Base-by-base conservation (phyloP, 2,113 vertebrate genomes). In the Malurus cyaneus region DNA sequence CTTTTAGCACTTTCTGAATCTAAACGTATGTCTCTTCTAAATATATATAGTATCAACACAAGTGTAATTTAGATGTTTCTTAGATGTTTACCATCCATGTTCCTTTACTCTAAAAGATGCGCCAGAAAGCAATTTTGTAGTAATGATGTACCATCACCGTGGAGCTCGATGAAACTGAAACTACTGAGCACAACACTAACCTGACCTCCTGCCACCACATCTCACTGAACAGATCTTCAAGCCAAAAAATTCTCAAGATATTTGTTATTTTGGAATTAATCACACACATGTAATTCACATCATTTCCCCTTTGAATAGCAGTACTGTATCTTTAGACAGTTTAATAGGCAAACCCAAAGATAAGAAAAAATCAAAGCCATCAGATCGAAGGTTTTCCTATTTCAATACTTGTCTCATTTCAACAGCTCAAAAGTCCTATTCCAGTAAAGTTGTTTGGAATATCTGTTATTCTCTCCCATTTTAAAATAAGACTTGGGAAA, bases 121-220 rank as follows among this genome's bases (percentile, higher is more conserved):
- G 66, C 16, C 16, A 39, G 25, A 69, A 57, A 53, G 29, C 34
- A 54, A 54, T 25, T 80, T 14, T 36, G 11, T 20, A 72, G 49
- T 34, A 60, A 28, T 6, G 10, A 34, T 26, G 34, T 4, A 42
- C 56, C 34, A 34, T 12, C 29, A 18, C 20, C 29, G 31, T 8
- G 32, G 6, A 62, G 24, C 26, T 41, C 0, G 24, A 31, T 3
- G 54, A 70, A 84, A 65, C 46, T 5, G 9, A 80, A 80, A 56
- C 12, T 34, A 61, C 14, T 2, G 0, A 61, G 26, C 0, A 0
- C 2, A 77, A 61, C 1, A 2, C 8, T 31, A 88, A 25, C 9
- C 76, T 53, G 39, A 84, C 31, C 54, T 59, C 42, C 39, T 60
- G 7, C 57, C 34, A 71, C 31, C 32, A 28, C 16, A n/a, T 23